A percentile compares a stretch with the other conserved stretches of the same genome.
Conservation (phyloP, 2,888 invertebrate genomes). For the Cantharis nigra region DNA sequence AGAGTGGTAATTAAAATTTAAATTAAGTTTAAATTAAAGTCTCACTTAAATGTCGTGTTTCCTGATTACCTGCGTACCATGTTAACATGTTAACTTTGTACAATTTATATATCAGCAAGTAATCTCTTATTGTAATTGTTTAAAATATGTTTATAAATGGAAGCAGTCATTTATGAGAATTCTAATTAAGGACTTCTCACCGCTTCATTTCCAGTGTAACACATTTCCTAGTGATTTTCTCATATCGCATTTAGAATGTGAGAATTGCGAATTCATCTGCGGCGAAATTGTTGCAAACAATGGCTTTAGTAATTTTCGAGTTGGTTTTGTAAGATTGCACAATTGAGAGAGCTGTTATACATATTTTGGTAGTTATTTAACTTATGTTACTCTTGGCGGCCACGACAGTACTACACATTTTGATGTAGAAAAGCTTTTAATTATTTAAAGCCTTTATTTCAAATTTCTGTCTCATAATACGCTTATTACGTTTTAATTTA, state of each 20-base stretch:
- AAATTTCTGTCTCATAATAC: neutral
- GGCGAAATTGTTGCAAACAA: slow-evolving; percentile 2
- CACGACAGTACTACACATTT: neutral
- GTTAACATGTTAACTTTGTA: neutral
- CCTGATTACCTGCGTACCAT: neutral
- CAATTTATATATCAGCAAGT: neutral
- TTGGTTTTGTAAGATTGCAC: neutral
- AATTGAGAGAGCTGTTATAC: neutral
- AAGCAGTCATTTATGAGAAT: neutral
- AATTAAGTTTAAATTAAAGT: neutral
- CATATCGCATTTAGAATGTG: slow-evolving; percentile 12
- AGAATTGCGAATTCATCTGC: slow-evolving; percentile 6
- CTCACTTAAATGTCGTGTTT: neutral
- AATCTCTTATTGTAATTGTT: neutral
- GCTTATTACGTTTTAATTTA: neutral
- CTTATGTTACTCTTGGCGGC: neutral
- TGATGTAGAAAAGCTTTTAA: neutral
- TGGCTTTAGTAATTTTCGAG: slow-evolving; percentile 7
- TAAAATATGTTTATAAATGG: neutral
- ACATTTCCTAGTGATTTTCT: slow-evolving; percentile 6
- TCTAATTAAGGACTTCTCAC: slow-evolving; percentile 7
- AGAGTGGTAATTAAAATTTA: neutral
- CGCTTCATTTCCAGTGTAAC: slow-evolving; percentile 4
- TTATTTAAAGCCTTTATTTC: neutral
- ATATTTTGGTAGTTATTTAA: neutral